Base-by-base conservation (phyloP, 2,888 invertebrate species). In the Anthophora plumipes region DNA sequence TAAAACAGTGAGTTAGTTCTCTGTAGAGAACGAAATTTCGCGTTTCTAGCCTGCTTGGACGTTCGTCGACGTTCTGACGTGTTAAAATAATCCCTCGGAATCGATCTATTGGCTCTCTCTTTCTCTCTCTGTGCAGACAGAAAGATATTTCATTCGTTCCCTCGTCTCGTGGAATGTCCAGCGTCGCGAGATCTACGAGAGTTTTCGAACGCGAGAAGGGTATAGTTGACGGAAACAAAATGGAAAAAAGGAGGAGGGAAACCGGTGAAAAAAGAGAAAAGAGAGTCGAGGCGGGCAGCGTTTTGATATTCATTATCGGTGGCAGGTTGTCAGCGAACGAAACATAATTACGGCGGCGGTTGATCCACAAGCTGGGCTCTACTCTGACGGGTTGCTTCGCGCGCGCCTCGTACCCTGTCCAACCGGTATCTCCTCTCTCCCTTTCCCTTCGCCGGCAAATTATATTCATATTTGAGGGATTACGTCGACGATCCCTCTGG, bases 391-490 rank as follows among this genome's bases (percentile, higher is more conserved):
- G 76, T 83, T 85, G 81, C 79, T 81, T 70, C 74, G 60, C 59
- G 69, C 41, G 72, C 37, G n/a, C 31, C 4, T 4, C 31, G 75
- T 55, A 73, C 74, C 71, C 84, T 75, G 76, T 77, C 80, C 74
- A 67, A 61, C 67, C 82, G 54, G 60, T 41, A 63, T 59, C 52
- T 52, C 70, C 52, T 52, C 72, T 71, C 75, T 73, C 83, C 78
- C n/a, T n/a, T n/a, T n/a, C 64, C 75, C 68, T 76, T 80, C 66
- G 82, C 86, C 89, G 86, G 89, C 89, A 91, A 92, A 92, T 93
- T 91, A 92, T 92, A 92, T 92, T 93, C 92, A 92, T 92, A 92
- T 92, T 92, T 89, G 83, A 88, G 88, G 91, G 92, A 92, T 93
- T 92, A 92, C 84, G 84, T 82, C 77, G 86, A 86, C 89, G 90